Evolutionary conservation across 2,113 vertebrate genomes (phyloP).

Genomic region (Leptodactylus fuscus): DNA sequence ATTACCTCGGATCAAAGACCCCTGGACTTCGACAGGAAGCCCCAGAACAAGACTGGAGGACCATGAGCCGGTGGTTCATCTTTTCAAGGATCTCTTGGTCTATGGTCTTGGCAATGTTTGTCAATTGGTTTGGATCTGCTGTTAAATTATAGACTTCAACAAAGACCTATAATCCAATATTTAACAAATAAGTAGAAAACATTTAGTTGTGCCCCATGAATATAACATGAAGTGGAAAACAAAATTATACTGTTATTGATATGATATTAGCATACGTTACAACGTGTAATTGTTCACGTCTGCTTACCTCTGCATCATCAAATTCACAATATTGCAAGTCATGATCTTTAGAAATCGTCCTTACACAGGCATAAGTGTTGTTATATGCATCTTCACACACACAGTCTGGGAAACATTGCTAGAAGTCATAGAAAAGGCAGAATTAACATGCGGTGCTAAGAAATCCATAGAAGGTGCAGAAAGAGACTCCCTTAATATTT

Average conservation of each 20-base stretch:
- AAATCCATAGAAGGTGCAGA: not conserved
- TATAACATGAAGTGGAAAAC: not conserved
- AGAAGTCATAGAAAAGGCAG: not conserved
- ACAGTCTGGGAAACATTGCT: conserved; percentile 99
- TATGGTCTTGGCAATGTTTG: conserved; percentile 92
- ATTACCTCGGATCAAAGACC: conserved; percentile 55
- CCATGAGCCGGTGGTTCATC: conserved; percentile 99
- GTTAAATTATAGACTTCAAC: conserved; percentile 98
- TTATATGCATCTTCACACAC: conserved; percentile 97
- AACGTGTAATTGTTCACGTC: not conserved
- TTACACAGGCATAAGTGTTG: conserved; percentile 95
- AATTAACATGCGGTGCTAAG: not conserved
- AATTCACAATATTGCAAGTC: conserved; percentile 97
- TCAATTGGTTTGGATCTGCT: conserved; percentile 91
- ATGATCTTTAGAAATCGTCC: conserved; percentile 79
- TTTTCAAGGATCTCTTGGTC: conserved; percentile 95
- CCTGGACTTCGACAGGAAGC: conserved; percentile 88
- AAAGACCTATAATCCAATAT: conserved; percentile 80
- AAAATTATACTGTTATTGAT: too few species aligned
- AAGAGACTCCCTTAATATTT: too few species aligned
- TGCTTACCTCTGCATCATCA: conserved; percentile 90
- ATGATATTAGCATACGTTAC: too few species aligned
- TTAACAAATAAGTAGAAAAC: not conserved
- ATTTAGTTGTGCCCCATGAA: not conserved
- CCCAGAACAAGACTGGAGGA: conserved; percentile 93